These are phyloP conservation scores for Gallinago stenura DNA, from an alignment of 2,797 vertebrate species.

Conservation along the genomic window DNA sequence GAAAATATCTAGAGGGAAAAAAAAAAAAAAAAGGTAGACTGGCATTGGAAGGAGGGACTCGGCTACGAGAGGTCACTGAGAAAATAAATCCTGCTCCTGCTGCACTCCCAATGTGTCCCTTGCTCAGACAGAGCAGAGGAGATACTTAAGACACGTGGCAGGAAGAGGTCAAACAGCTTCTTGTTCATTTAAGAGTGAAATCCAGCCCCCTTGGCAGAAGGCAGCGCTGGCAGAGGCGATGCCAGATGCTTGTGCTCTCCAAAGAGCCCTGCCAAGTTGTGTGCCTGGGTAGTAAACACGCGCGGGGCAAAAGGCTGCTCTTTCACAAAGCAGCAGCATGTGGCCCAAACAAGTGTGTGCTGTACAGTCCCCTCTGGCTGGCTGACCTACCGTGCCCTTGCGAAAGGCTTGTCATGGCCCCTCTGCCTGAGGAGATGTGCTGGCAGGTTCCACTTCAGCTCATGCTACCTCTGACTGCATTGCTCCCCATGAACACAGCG, in stretches of 20 bases:
- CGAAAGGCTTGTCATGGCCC: neutral
- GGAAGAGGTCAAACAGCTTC: conserved; percentile 9
- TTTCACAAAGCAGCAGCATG: neutral
- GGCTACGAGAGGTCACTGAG: neutral
- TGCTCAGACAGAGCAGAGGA: neutral
- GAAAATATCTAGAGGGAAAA: neutral
- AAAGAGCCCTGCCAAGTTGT: neutral
- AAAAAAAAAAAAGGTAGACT: neutral
- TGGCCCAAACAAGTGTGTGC: neutral
- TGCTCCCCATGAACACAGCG: neutral
- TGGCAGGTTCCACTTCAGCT: neutral
- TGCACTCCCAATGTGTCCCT: rapidly evolving
- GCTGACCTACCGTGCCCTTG: neutral
- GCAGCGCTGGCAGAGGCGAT: neutral
- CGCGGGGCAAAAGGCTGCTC: neutral
- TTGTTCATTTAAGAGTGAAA: conserved; percentile 34
- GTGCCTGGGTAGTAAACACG: neutral
- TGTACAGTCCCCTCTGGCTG: neutral
- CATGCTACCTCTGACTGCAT: rapidly evolving
- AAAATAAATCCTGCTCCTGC: neutral
- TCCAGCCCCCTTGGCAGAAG: conserved; percentile 36
- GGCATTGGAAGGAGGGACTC: neutral
- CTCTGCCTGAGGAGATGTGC: rapidly evolving
- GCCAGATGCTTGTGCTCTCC: neutral
- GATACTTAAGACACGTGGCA: neutral